Evolutionary conservation across 2,113 vertebrate species (phyloP), one percentile per base, ranked within the genome.

Genomic region (Okapia johnstoni): DNA sequence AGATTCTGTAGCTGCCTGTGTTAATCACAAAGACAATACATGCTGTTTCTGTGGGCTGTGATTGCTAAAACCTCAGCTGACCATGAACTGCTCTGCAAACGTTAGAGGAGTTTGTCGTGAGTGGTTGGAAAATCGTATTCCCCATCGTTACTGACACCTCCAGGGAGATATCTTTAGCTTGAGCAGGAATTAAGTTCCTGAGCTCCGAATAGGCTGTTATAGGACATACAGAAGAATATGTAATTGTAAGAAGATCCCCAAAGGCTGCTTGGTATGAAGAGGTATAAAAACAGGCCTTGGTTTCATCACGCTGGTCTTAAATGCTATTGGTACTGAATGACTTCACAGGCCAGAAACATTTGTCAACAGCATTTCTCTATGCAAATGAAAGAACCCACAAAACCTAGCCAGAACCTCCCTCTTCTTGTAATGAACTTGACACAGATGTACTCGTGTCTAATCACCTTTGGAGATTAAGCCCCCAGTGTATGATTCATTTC

Each of bases 21-120:
- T 85, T 83, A n/a, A 88, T 83, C 94, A 86, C 55, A 60, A 70
- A 96, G 89, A 85, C 88, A 90, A 76, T 55, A 46, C 79, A 19
- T 43, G 55, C 60, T 1, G 30, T 97, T 96, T 93, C 96, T 77
- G 66, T 85, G 93, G 36, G 17, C 48, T 57, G 30, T 25, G 54
- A 81, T 28, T 85, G 97, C 92, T 97, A 96, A 54, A 88, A 54
- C 55, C n/a, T 40, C 60, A 33, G 25, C 85, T 70, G 81, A 95
- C 60, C 52, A 3, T 28, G 90, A 95, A 25, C 66, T 77, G 11
- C 63, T 88, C 87, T 96, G 46, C 57, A 94, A 60, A 43, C 55
- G 52, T 73, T 61, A 63, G 52, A 92, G 60, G 28, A 15, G 28
- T 66, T 92, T 14, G 5, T 87, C 14, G 6, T 94, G n/a, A 84